Conservation (phyloP, 2,113 vertebrate species). For the Clupea harengus region DNA sequence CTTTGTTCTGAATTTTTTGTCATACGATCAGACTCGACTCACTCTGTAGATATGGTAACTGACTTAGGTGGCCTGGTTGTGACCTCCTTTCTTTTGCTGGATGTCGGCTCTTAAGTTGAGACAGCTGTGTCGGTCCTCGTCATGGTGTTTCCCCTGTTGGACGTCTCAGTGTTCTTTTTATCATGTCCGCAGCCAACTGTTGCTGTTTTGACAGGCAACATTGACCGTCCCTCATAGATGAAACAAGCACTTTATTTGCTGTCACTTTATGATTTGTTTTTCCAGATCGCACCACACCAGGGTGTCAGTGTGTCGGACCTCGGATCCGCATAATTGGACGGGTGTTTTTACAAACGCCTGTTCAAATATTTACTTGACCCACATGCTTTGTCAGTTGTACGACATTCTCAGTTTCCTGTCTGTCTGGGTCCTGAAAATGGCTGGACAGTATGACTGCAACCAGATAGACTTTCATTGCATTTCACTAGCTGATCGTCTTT, state of each 20-base stretch:
- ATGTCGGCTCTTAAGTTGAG: not conserved
- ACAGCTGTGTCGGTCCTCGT: not conserved
- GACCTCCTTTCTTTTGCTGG: not conserved
- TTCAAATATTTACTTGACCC: slow-evolving; percentile 5
- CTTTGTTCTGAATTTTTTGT: no score
- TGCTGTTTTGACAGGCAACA: not conserved
- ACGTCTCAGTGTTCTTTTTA: not conserved
- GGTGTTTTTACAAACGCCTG: not conserved
- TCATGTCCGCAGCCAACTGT: not conserved
- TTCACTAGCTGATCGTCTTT: no score
- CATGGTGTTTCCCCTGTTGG: not conserved
- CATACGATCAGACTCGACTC: not conserved
- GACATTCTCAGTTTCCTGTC: not conserved
- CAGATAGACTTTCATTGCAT: not conserved
- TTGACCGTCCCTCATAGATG: not conserved
- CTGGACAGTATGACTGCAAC: not conserved
- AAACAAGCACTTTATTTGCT: not conserved
- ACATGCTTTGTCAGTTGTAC: not conserved
- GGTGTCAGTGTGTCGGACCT: not conserved
- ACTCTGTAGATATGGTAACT: not conserved
- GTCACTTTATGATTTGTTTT: not conserved
- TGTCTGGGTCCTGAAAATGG: not conserved
- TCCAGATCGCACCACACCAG: not conserved
- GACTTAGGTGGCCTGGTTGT: not conserved
- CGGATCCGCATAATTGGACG: not conserved